These are phyloP conservation scores for Strigamia maritima DNA, from an alignment of 2,888 invertebrate species.

Conservation along the genomic window DNA sequence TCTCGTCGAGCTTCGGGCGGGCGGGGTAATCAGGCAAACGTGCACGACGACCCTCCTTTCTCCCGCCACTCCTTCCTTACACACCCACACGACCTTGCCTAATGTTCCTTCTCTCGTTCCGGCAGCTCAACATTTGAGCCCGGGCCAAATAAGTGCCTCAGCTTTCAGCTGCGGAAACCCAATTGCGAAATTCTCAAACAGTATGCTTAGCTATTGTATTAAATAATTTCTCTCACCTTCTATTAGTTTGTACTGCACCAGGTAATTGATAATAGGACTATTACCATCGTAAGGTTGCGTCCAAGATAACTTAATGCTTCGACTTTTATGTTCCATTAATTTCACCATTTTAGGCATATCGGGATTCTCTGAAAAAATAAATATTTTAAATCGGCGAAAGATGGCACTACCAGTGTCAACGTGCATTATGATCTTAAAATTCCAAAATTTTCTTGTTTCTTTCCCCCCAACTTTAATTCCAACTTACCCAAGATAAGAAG, in stretches of 20 bases:
- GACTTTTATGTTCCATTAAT: constrained; percentile 84
- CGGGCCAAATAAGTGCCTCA: background rate
- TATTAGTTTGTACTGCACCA: constrained; percentile 81
- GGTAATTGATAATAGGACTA: constrained; percentile 81
- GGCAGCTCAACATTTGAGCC: constrained; percentile 30
- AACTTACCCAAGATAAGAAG: constrained; percentile 40
- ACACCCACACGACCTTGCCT: constrained; percentile 34
- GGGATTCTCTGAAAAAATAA: constrained; percentile 64
- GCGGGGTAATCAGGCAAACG: constrained; percentile 34
- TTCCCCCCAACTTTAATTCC: no score
- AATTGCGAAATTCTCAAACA: background rate
- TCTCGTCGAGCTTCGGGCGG: constrained; percentile 25
- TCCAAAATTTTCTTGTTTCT: no score
- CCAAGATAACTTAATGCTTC: constrained; percentile 86
- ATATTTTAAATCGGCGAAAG: background rate
- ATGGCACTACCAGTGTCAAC: background rate
- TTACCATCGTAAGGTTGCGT: constrained; percentile 89
- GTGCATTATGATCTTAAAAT: no score
- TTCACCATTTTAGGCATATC: constrained; percentile 85
- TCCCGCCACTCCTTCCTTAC: constrained; percentile 12
- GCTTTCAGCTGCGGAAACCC: constrained; percentile 8
- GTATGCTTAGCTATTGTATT: background rate
- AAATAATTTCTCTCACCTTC: constrained; percentile 48
- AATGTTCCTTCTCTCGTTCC: constrained; percentile 31
- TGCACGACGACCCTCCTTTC: constrained; percentile 25